Evolutionary conservation across 2,797 vertebrate species (phyloP), one percentile per base, ranked within the genome.

Genomic region (Megalops cyprinoides): DNA sequence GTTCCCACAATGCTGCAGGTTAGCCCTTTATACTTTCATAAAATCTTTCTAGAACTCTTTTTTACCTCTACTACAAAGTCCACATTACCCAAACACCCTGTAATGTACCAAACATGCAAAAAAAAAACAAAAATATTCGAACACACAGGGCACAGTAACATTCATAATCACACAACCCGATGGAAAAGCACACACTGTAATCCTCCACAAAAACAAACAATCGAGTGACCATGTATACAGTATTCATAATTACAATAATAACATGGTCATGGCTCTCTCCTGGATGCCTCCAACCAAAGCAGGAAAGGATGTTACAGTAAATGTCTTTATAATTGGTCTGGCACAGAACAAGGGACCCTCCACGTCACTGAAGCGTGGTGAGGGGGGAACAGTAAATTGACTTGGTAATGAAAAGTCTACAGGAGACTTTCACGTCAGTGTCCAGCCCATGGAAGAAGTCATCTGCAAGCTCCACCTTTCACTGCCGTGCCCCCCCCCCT

Each of bases 321-420:
- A 15, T 53, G 51, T 53, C 51, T 53, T 53, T 53, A n/a, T 53
- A 10, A 12, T 53, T 12, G 9, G 51, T 2, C 15, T 53, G 51
- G 51, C 18, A 18, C 51, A 53, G 51, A 15, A n/a, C 15, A 14
- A 14, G 14, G 51, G 6, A 53, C 2, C 14, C 2, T 2, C 51
- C 18, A 67, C 4, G 58, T 37, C 62, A 18, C 31, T 20, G 65
- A 69, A 8, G 3, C 51, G 31, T 34, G 28, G 14, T 51, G 25
- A 49, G 31, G 44, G n/a, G n/a, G 48, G 31, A 69, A 48, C 48
- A 37, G 62, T 67, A 62, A 69, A 37, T 39, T 73, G 49, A 53
- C 37, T 65, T 79, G 31, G 18, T 55, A 23, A 69, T 51, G 51
- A 73, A 71, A 73, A 71, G 62, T 49, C 46, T 25, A 3, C 14